A percentile compares a stretch with the other conserved stretches of the same genome.
Conservation (phyloP, 1,140 invertebrate species). For the Drosophila punjabiensis region DNA sequence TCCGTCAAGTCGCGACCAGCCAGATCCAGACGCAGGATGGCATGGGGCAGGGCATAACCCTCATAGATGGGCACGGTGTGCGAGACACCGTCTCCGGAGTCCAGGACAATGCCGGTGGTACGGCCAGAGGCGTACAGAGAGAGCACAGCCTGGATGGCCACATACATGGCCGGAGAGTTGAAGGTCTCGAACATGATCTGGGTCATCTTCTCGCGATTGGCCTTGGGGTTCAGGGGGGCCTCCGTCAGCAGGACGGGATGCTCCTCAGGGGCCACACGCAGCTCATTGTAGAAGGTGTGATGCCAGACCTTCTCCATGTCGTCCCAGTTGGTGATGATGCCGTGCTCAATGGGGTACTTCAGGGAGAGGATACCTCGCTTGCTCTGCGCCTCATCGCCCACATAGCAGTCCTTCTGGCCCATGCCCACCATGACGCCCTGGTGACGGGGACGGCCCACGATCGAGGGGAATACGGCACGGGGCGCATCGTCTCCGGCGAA, state of each 20-base stretch:
- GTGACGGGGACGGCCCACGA: constrained; percentile 90
- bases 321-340: constrained; percentile 95
- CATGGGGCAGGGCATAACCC: constrained; percentile 91
- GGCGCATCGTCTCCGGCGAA: constrained; percentile 87
- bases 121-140: constrained; percentile 93
- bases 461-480: constrained; percentile 92
- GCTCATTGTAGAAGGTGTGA: constrained; percentile 94
- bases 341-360: constrained; percentile 92
- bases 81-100: constrained; percentile 94
- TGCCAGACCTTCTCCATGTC: constrained; percentile 95
- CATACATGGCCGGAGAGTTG: constrained; percentile 92
- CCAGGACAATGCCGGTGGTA: constrained; percentile 94
- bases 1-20: constrained; percentile 96
- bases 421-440: constrained; percentile 98
- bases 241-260: constrained; percentile 95
- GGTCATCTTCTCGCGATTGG: constrained; percentile 94
- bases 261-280: constrained; percentile 95
- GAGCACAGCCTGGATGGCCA: constrained; percentile 91
- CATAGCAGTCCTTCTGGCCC: constrained; percentile 97
- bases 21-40: constrained; percentile 95
- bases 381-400: constrained; percentile 94
- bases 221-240: constrained; percentile 94
- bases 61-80: constrained; percentile 96
- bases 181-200: constrained; percentile 94
- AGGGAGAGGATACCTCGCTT: constrained; percentile 93